Evolutionary conservation across 2,888 invertebrate genomes (phyloP).

Genomic region (Lithodes maja): DNA sequence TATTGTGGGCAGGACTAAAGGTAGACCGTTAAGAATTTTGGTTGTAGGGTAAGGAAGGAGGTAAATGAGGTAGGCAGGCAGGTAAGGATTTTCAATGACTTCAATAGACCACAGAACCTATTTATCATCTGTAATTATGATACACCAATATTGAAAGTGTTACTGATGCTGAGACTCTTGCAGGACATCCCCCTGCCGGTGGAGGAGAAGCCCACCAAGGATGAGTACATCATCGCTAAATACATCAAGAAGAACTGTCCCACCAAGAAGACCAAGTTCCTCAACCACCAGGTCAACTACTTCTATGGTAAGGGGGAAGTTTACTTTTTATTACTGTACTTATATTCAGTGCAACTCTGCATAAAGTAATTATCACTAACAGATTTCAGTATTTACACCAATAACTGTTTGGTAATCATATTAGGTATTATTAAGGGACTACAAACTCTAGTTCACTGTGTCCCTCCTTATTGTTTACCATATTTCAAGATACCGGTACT

Average conservation of each 20-base stretch:
- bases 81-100: neutral
- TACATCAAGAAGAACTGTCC: slow-evolving; percentile 96
- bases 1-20: too few relatives aligned
- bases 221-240: slow-evolving; percentile 94
- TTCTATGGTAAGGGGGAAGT: slow-evolving; percentile 60
- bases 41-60: too few relatives aligned
- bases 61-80: neutral
- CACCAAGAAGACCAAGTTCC: slow-evolving; percentile 95
- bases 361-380: too few relatives aligned
- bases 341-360: too few relatives aligned
- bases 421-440: too few relatives aligned
- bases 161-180: neutral
- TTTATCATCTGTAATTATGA: neutral
- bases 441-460: too few relatives aligned
- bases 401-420: too few relatives aligned
- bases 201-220: slow-evolving; percentile 79
- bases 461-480: too few relatives aligned
- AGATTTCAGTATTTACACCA: too few relatives aligned
- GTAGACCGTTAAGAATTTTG: too few relatives aligned
- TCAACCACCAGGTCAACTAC: slow-evolving; percentile 94
- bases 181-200: slow-evolving; percentile 66
- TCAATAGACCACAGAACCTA: neutral
- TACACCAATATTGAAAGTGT: neutral
- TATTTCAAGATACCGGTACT: too few relatives aligned
- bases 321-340: too few relatives aligned